Conservation (phyloP, 2,797 vertebrate species). For the Botia almorhae region DNA sequence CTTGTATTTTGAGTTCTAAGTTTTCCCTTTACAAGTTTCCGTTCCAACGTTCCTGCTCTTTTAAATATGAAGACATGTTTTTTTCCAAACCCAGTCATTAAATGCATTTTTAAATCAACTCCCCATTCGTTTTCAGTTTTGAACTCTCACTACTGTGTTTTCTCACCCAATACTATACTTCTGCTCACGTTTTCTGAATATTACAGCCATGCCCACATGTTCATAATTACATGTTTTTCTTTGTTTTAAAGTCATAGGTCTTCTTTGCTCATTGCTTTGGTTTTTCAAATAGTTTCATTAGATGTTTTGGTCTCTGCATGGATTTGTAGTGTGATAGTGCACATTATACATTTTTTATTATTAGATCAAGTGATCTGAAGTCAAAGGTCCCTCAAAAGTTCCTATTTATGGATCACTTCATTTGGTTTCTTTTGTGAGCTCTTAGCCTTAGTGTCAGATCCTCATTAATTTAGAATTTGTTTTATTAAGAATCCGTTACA, state of each 20-base stretch:
- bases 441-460: slow-evolving; percentile 18
- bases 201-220: slow-evolving; percentile 72
- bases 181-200: slow-evolving; percentile 62
- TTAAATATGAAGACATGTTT: slow-evolving; percentile 57
- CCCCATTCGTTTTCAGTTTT: slow-evolving; percentile 54
- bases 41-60: slow-evolving; percentile 64
- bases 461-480: neutral
- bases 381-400: slow-evolving; percentile 29
- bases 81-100: slow-evolving; percentile 75
- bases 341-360: slow-evolving; percentile 37
- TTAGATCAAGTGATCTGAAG: slow-evolving; percentile 34
- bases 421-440: slow-evolving; percentile 20
- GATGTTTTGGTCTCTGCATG: slow-evolving; percentile 68
- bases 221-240: slow-evolving; percentile 62
- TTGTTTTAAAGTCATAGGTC: slow-evolving; percentile 54
- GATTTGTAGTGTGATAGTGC: slow-evolving; percentile 58
- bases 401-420: slow-evolving; percentile 28
- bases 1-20: slow-evolving; percentile 36
- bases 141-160: slow-evolving; percentile 66
- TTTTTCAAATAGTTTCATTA: slow-evolving; percentile 61
- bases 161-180: slow-evolving; percentile 64
- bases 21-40: slow-evolving; percentile 62
- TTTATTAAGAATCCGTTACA: slow-evolving; percentile 13
- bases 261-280: slow-evolving; percentile 63
- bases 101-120: slow-evolving; percentile 74